These are phyloP conservation scores for Papio anubis DNA, from an alignment of 2,113 vertebrate genomes.

Conservation along the genomic window DNA sequence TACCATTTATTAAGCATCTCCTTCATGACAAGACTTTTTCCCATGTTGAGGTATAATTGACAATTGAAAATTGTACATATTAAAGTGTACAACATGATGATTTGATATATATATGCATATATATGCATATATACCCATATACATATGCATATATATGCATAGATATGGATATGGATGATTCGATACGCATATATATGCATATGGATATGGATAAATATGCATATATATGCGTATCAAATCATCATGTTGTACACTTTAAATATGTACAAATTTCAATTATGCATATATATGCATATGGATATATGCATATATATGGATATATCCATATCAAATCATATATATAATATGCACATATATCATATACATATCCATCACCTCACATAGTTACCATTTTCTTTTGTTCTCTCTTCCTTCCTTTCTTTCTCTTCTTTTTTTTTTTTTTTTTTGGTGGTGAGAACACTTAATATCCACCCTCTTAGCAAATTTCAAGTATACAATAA, in stretches of 20 bases:
- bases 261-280: no score
- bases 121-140: no score
- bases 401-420: fast-evolving
- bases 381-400: background rate
- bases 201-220: no score
- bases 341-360: background rate
- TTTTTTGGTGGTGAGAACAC: background rate
- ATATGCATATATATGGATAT: no score
- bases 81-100: background rate
- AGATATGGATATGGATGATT: no score
- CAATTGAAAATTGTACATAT: background rate
- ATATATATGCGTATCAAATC: no score
- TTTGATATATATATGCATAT: background rate
- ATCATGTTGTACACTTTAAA: no score
- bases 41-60: background rate
- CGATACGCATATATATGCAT: no score
- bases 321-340: no score
- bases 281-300: no score
- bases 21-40: background rate
- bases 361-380: background rate
- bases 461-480: background rate
- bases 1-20: background rate
- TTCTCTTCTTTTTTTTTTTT: background rate
- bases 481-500: background rate
- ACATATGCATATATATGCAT: background rate